Evolutionary conservation across 2,888 invertebrate species (phyloP).

Genomic region (Lamproptera curius): DNA sequence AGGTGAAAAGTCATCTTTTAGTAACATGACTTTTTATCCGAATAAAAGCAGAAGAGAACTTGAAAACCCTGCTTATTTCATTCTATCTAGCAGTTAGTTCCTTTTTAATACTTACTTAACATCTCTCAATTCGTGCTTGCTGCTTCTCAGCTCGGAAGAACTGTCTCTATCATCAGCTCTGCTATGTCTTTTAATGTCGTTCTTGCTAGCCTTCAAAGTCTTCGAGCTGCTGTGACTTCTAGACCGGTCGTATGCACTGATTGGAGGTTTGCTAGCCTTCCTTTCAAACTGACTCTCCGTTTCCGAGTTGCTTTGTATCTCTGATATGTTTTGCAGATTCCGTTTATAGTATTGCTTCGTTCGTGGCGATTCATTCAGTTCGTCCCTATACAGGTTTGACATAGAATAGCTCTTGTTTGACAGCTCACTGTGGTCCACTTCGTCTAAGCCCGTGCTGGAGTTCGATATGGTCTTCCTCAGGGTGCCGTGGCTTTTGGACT

Average conservation of each 20-base stretch:
- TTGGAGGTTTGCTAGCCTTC: constrained; percentile 57
- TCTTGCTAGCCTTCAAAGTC: constrained; percentile 52
- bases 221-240: constrained; percentile 71
- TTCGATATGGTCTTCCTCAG: constrained; percentile 64
- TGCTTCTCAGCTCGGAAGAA: constrained; percentile 56
- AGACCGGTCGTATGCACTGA: constrained; percentile 63
- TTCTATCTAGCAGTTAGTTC: too few species aligned
- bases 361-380: constrained; percentile 50
- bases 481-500: constrained; percentile 46
- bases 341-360: constrained; percentile 59
- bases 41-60: too few species aligned
- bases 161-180: constrained; percentile 45
- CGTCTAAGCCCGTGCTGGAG: constrained; percentile 65
- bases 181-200: constrained; percentile 41
- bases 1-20: too few species aligned
- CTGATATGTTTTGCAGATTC: constrained; percentile 79
- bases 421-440: constrained; percentile 56
- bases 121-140: constrained; percentile 63
- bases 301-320: constrained; percentile 68
- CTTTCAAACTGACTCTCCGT: constrained; percentile 58
- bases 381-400: constrained; percentile 58
- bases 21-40: too few species aligned
- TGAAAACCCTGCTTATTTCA: too few species aligned
- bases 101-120: constrained; percentile 68
- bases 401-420: constrained; percentile 65